Percentiles rank a stretch among this genome's conserved stretches.
Conservation (phyloP, 2,888 invertebrate species). For the Ennomos fuscantarius region DNA sequence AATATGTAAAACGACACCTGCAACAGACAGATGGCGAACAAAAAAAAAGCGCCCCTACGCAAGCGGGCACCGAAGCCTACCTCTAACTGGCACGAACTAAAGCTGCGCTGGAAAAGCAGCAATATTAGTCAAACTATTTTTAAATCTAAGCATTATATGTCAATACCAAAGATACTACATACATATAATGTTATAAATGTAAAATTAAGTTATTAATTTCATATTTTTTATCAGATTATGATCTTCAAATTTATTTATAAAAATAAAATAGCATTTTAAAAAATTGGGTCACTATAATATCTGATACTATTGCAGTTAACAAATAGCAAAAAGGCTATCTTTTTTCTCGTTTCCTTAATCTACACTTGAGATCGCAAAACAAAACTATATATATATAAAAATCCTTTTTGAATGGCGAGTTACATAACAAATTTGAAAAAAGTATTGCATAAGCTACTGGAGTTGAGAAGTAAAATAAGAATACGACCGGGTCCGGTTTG, state of each 20-base stretch:
- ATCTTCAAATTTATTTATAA: no score
- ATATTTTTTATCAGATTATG: no score
- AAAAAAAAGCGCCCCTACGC: conserved; percentile 57
- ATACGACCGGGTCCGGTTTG: conserved; percentile 62
- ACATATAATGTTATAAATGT: no score
- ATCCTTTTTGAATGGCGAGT: conserved; percentile 21
- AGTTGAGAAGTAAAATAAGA: conserved; percentile 50
- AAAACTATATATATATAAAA: not conserved
- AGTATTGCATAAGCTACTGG: conserved; percentile 57
- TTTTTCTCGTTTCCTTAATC: no score
- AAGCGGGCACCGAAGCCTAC: conserved; percentile 51
- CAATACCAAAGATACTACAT: no score
- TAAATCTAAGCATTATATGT: no score
- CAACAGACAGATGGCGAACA: conserved; percentile 73
- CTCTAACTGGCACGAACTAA: conserved; percentile 35
- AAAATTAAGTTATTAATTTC: no score
- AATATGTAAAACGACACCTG: conserved; percentile 79
- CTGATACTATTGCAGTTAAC: no score
- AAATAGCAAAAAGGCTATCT: no score
- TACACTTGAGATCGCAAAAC: not conserved
- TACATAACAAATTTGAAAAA: conserved; percentile 39
- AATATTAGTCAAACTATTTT: no score
- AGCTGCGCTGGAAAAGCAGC: conserved; percentile 12
- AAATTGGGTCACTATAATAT: no score
- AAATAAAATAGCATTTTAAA: no score